Base-by-base conservation (phyloP, 2,113 vertebrate genomes). In the Equus przewalskii region DNA sequence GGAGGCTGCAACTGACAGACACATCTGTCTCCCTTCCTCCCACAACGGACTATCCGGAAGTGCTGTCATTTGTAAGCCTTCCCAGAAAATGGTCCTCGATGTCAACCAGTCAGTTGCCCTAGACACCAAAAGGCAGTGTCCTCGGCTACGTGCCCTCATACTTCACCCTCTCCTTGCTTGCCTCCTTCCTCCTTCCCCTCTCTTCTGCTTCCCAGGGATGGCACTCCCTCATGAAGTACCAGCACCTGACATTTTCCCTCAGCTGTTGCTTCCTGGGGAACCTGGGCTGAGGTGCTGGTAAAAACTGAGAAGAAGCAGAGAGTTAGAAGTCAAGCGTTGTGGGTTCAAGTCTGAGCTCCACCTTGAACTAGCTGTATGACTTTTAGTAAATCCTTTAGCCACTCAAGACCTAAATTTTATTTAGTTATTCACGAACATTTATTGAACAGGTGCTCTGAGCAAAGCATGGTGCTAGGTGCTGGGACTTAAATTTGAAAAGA, bases 401-500 rank as follows among this genome's bases (percentile, higher is more conserved):
- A 41, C n/a, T 88, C 36, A 58, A 92, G 11, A 41, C 19, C 24
- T 62, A 65, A 70, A 14, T 82, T 89, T 58, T 78, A n/a, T 79
- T 91, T 81, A 60, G 41, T 81, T 94, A 14, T 70, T 67, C 28
- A 65, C 54, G n/a, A 86, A 60, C 5, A 69, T 65, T 84, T 91
- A 64, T n/a, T 82, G 7, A 72, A 85, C 3, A 51, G 33, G 6
- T 70, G 15, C 18, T 73, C 60, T 92, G 60, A 95, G 88, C 0
- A 90, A 94, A 86, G 41, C 56, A n/a, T 6, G 0, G 18, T 83
- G 6, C 56, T 78, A 79, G n/a, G 54, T 81, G 2, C 7, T 64
- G 69, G 14, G 44, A 82, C 10, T 86, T 30, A 90, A 79, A 36
- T 80, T 92, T 69, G 16, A 64, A 91, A 73, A 87, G 69, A 94